Percentiles rank a stretch among this genome's conserved stretches.
phyloP scores from a whole-genome alignment of 1,140 invertebrate genomes.

The Riptortus pedestris region DNA sequence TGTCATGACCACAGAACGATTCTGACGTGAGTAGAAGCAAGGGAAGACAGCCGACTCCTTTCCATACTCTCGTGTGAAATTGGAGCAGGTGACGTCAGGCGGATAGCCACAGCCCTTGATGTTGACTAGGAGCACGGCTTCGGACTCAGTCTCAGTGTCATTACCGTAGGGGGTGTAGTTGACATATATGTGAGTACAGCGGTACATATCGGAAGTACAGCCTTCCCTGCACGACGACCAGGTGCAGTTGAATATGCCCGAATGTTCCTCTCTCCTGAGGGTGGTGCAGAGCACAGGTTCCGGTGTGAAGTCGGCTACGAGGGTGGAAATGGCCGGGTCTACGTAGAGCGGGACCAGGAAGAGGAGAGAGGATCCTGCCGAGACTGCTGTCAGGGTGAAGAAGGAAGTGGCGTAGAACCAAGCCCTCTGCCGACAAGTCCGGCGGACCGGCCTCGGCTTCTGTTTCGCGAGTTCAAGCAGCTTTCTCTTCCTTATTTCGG shows the following conservation, averaged over 20 bases:
- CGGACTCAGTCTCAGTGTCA: slow-evolving; percentile 31
- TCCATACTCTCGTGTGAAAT: slow-evolving; percentile 66
- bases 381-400: slow-evolving; percentile 63
- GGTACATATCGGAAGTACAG: slow-evolving; percentile 76
- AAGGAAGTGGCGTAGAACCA: slow-evolving; percentile 69
- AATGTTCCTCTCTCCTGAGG: slow-evolving; percentile 57
- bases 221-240: slow-evolving; percentile 80
- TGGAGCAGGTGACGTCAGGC: slow-evolving; percentile 68
- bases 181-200: slow-evolving; percentile 75
- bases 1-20: slow-evolving; percentile 66
- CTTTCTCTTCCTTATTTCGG: slow-evolving; percentile 57
- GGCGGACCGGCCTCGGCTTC: slow-evolving; percentile 43
- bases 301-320: slow-evolving; percentile 70
- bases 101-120: slow-evolving; percentile 85
- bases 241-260: slow-evolving; percentile 69
- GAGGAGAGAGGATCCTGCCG: slow-evolving; percentile 67
- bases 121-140: slow-evolving; percentile 62
- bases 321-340: slow-evolving; percentile 76
- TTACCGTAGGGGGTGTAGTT: slow-evolving; percentile 44
- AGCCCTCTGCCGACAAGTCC: slow-evolving; percentile 61
- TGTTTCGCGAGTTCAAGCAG: slow-evolving; percentile 50
- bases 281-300: slow-evolving; percentile 68
- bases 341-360: slow-evolving; percentile 83
- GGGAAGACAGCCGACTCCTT: slow-evolving; percentile 64
- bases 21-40: slow-evolving; percentile 72